Evolutionary conservation across 2,888 invertebrate genomes (phyloP).

Genomic region (Drosophila mercatorum): DNA sequence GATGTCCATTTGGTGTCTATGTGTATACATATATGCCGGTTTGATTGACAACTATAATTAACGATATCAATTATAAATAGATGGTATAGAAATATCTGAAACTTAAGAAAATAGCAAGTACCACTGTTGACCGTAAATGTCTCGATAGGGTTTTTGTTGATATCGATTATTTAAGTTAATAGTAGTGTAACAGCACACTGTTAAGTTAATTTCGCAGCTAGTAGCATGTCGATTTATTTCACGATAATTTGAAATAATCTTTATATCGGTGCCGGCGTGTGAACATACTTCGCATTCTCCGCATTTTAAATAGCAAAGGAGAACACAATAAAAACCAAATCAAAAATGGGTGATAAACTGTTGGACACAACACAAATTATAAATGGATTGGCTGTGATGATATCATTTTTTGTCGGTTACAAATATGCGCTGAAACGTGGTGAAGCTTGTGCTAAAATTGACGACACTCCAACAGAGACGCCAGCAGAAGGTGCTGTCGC

Average conservation of each 20-base stretch:
- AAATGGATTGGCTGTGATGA: slow-evolving; percentile 83
- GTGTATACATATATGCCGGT: too few species aligned
- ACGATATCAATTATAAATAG: too few species aligned
- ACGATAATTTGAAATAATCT: slow-evolving; percentile 35
- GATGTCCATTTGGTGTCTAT: background rate
- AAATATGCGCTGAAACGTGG: slow-evolving; percentile 83
- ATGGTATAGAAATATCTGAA: too few species aligned
- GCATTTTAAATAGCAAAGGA: slow-evolving; percentile 10
- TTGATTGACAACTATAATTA: background rate
- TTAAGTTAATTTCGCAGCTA: background rate
- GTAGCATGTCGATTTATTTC: slow-evolving; percentile 19
- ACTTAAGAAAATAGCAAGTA: too few species aligned
- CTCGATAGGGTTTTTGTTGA: background rate
- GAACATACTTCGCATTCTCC: slow-evolving; percentile 16
- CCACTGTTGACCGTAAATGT: background rate
- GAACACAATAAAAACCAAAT: slow-evolving; percentile 20
- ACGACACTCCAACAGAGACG: slow-evolving; percentile 31
- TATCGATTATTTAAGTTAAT: background rate
- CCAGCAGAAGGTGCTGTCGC: slow-evolving; percentile 35
- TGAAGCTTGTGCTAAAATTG: slow-evolving; percentile 64
- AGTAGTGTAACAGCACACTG: slow-evolving; percentile 3
- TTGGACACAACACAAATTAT: slow-evolving; percentile 83
- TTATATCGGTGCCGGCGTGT: slow-evolving; percentile 42
- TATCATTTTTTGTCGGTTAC: slow-evolving; percentile 85
- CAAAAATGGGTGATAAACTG: slow-evolving; percentile 80